Evolutionary conservation across 2,797 vertebrate genomes (phyloP).

Genomic region (Xiphophorus birchmanni): DNA sequence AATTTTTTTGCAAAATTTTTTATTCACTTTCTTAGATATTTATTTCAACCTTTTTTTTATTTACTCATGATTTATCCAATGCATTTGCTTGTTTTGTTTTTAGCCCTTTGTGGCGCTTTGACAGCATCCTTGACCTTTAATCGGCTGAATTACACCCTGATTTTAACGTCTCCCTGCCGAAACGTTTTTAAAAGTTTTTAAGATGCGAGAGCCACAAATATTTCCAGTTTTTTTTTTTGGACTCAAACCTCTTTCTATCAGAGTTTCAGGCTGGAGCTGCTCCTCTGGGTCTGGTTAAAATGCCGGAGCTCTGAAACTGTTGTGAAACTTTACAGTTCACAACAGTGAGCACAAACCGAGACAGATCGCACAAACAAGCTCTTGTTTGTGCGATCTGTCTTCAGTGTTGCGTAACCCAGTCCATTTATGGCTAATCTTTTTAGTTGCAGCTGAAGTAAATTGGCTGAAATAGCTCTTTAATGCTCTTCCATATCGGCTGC

Average conservation of each 20-base stretch:
- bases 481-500: neutral
- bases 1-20: no score
- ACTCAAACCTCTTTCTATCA: neutral
- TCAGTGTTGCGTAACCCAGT: neutral
- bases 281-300: neutral
- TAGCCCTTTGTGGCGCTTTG: no score
- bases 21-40: no score
- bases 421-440: neutral
- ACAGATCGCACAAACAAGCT: no score
- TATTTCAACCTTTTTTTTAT: no score
- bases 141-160: neutral
- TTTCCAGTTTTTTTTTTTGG: neutral
- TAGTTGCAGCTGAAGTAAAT: neutral
- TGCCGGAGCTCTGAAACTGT: neutral
- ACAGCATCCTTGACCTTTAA: neutral
- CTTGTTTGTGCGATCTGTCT: neutral
- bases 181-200: no score
- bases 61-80: no score
- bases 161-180: neutral
- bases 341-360: no score
- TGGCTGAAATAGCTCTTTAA: neutral
- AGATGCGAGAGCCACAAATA: neutral
- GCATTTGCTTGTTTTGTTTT: no score
- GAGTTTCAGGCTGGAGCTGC: neutral
- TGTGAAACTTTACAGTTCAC: neutral